Conservation (phyloP, 2,797 vertebrate genomes). For the Leucoraja ocellata region DNA sequence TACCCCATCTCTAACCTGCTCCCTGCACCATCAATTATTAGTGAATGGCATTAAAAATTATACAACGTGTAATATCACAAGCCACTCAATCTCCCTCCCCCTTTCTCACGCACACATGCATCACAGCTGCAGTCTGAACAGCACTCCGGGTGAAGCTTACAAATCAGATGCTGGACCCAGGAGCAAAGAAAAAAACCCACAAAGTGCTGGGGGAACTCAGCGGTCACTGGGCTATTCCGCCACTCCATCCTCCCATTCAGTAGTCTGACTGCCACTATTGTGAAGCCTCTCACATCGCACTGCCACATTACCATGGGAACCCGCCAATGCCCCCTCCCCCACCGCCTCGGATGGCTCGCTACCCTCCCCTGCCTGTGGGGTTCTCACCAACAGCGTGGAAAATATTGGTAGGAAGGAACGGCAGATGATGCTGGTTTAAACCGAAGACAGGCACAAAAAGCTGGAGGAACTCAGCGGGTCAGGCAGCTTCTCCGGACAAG, state of each 20-base stretch:
- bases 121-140: neutral
- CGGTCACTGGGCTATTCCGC: neutral
- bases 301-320: neutral
- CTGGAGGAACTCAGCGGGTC: too few species aligned
- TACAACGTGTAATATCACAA: neutral
- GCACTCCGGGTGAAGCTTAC: neutral
- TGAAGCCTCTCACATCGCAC: neutral
- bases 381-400: neutral
- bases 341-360: neutral
- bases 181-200: too few species aligned
- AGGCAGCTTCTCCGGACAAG: too few species aligned
- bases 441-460: too few species aligned
- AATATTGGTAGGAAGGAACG: too few species aligned
- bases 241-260: neutral
- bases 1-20: neutral
- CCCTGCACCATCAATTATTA: neutral
- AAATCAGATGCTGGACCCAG: neutral
- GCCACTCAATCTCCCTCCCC: neutral
- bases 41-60: constrained; percentile 20
- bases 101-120: neutral
- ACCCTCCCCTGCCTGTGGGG: neutral
- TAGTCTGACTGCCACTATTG: neutral
- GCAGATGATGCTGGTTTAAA: too few species aligned
- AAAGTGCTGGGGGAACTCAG: too few species aligned
- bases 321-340: neutral